Evolutionary conservation across 2,888 invertebrate genomes (phyloP).

Genomic region (Platerodrilus igneus): DNA sequence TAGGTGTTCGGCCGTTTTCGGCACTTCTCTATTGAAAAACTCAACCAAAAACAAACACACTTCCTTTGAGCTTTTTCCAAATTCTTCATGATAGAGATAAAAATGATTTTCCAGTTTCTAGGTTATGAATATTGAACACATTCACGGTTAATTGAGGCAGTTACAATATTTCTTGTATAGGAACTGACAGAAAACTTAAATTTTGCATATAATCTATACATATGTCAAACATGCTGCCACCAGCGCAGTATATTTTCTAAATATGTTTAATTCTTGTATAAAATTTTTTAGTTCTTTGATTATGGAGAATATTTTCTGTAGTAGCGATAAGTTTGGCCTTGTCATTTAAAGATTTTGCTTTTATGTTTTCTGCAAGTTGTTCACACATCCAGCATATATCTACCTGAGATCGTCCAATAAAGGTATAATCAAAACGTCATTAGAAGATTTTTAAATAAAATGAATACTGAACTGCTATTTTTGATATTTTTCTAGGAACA

Average conservation of each 20-base stretch:
- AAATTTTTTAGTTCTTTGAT: slow-evolving; percentile 22
- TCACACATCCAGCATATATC: too few relatives aligned
- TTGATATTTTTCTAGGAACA: too few relatives aligned
- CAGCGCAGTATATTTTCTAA: slow-evolving; percentile 10
- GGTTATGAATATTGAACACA: slow-evolving; percentile 23
- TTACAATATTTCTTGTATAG: slow-evolving; percentile 29
- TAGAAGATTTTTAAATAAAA: slow-evolving; percentile 11
- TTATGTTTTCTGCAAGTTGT: too few relatives aligned
- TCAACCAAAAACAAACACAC: slow-evolving; percentile 17
- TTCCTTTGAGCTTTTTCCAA: slow-evolving; percentile 16
- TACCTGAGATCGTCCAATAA: slow-evolving; percentile 19
- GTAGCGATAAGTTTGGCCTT: slow-evolving; percentile 19
- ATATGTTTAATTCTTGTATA: slow-evolving; percentile 17
- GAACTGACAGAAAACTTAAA: slow-evolving; percentile 21
- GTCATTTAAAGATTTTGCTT: slow-evolving; percentile 15
- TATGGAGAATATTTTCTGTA: slow-evolving; percentile 21
- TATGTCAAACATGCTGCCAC: slow-evolving; percentile 19
- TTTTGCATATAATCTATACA: slow-evolving; percentile 28
- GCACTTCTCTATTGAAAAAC: slow-evolving; percentile 9
- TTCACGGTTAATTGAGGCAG: slow-evolving; percentile 21
- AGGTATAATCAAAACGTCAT: slow-evolving; percentile 10
- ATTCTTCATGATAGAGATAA: slow-evolving; percentile 17
- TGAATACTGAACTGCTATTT: too few relatives aligned
- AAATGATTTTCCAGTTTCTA: slow-evolving; percentile 19
- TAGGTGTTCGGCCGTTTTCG: slow-evolving; percentile 14